Evolutionary conservation across 2,888 invertebrate species (phyloP).

Genomic region (Drosophila setosimentum): DNA sequence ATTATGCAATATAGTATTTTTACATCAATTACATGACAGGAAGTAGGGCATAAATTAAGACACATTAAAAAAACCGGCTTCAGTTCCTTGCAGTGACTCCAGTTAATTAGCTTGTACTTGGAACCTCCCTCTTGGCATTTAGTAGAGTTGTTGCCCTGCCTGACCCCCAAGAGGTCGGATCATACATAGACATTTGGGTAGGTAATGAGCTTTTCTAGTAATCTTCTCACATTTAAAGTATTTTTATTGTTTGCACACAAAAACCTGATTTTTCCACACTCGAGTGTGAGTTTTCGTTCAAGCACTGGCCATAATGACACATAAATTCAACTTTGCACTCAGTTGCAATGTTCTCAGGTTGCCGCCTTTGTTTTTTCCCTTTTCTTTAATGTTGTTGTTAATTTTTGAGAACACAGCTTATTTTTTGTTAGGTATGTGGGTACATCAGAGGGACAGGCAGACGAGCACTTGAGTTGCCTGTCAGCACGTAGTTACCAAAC

Average conservation of each 20-base stretch:
- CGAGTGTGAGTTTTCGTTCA: slow-evolving; percentile 50
- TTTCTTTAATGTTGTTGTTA: slow-evolving; percentile 12
- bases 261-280: slow-evolving; percentile 42
- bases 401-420: slow-evolving; percentile 21
- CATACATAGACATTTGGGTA: not conserved
- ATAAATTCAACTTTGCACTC: slow-evolving; percentile 62
- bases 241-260: slow-evolving; percentile 19
- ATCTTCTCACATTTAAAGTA: slow-evolving; percentile 8
- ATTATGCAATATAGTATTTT: slow-evolving; percentile 24
- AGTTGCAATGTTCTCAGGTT: slow-evolving; percentile 7
- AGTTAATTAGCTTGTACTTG: slow-evolving; percentile 51
- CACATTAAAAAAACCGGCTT: slow-evolving; percentile 53
- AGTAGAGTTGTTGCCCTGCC: not conserved
- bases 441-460: slow-evolving; percentile 4
- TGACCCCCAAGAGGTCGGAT: not conserved
- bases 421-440: slow-evolving; percentile 3
- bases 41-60: slow-evolving; percentile 66
- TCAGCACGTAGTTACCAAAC: slow-evolving; percentile 50
- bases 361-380: slow-evolving; percentile 1
- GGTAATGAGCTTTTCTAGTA: not conserved
- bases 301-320: slow-evolving; percentile 24
- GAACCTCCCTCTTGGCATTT: slow-evolving; percentile 24
- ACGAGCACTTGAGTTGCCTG: slow-evolving; percentile 35
- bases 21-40: slow-evolving; percentile 57
- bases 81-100: slow-evolving; percentile 27